Evolutionary conservation across 1,140 invertebrate genomes (phyloP), one percentile per base, ranked within the genome.

Genomic region (Diuraphis noxia): DNA sequence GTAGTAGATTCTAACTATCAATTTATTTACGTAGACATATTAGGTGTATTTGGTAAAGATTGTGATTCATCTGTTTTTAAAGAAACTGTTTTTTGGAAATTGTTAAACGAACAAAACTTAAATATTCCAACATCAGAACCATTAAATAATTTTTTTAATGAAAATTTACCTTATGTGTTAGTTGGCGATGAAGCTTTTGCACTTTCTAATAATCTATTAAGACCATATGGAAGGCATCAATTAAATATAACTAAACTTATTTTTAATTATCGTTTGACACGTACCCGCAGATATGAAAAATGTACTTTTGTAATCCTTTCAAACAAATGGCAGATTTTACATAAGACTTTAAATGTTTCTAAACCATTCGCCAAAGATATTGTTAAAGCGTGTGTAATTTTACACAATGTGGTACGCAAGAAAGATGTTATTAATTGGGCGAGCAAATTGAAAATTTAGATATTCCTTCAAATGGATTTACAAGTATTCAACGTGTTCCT

Each of bases 171-270:
- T 43, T 92, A 92, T 88, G 30, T 87, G 3, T 36, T 92, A 49
- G 56, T 92, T 30, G 94, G 93, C 30, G 94, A 95, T 93, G 94
- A 94, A 88, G 94, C 93, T 13, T 95, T 95, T 92, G 92, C 93
- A 9, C 88, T 94, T 40, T 93, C 93, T 84, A 85, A 92, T 84
- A 92, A 93, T 77, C 92, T 93, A 92, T 92, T 94, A 93, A 92
- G 93, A 82, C 94, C 93, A 38, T 92, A 85, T 82, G 91, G 34
- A 82, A 92, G 92, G 1, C 89, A 85, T 46, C 6, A 91, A 21
- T 46, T 92, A 79, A 34, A 38, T 8, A 13, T 72, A 40, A 63
- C 92, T 43, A 92, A 94, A 90, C 92, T 92, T 91, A 92, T 93
- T n/a, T 94, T 93, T 92, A 94, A 94, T 92, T 94, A 94, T 92